Evolutionary conservation across 92 coral and sea anemone species (phyloP).

Genomic region (Phenganax stokvisi): DNA sequence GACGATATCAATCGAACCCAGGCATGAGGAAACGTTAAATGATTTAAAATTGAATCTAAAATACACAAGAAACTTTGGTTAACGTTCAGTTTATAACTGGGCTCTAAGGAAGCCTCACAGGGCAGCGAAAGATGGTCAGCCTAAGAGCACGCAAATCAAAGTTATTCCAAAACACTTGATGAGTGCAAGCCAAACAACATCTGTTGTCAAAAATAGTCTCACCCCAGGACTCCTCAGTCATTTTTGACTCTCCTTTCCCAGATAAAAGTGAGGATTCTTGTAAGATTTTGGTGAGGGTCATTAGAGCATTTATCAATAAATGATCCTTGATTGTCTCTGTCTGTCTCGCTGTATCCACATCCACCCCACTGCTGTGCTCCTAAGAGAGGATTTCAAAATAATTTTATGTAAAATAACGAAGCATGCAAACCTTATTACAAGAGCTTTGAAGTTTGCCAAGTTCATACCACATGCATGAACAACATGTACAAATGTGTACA

Average conservation of each 20-base stretch:
- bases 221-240: constrained; percentile 78
- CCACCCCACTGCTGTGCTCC: constrained; percentile 44
- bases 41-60: constrained; percentile 70
- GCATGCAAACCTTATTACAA: no score
- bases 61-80: not conserved
- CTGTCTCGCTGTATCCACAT: constrained; percentile 29
- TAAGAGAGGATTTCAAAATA: not conserved
- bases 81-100: not conserved
- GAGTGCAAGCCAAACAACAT: not conserved
- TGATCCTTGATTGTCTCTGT: constrained; percentile 67
- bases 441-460: no score
- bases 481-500: not conserved
- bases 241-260: constrained; percentile 49
- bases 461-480: not conserved
- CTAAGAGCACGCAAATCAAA: no score
- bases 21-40: constrained; percentile 70
- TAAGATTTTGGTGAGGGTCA: constrained; percentile 69
- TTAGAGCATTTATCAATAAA: constrained; percentile 73
- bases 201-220: constrained; percentile 5
- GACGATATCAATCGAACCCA: constrained; percentile 88
- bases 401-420: not conserved
- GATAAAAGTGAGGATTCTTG: constrained; percentile 55
- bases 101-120: not conserved
- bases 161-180: not conserved
- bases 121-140: not conserved